Evolutionary conservation across 1,140 invertebrate species (phyloP).

Genomic region (Steinernema khuongi): DNA sequence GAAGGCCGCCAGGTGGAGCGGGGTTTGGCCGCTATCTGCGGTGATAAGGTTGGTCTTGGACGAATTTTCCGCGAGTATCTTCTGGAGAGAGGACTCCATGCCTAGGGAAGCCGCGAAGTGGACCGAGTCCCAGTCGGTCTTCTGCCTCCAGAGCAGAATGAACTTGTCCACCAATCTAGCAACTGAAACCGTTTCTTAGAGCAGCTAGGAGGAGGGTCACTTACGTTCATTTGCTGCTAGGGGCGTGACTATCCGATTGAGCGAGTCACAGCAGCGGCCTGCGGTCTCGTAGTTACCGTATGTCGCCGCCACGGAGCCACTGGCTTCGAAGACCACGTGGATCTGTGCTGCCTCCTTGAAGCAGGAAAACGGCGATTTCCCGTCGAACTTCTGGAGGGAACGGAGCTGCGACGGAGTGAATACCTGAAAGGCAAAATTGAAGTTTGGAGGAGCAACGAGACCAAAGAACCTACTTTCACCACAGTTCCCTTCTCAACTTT

Average conservation of each 20-base stretch:
- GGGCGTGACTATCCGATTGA: background rate
- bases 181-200: background rate
- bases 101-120: background rate
- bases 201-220: background rate
- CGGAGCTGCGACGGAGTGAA: constrained; percentile 17
- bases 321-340: background rate
- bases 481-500: background rate
- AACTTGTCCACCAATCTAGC: background rate
- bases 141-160: background rate
- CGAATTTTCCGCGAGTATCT: background rate
- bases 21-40: background rate
- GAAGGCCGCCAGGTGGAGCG: background rate
- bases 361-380: background rate
- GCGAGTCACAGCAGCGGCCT: background rate
- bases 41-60: background rate
- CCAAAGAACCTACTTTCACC: background rate
- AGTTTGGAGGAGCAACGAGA: background rate
- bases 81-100: background rate
- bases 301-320: background rate
- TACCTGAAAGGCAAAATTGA: constrained; percentile 9
- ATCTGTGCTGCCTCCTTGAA: background rate
- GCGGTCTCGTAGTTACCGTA: background rate
- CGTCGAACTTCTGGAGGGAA: background rate
- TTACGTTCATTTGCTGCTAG: background rate
- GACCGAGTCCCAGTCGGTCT: background rate